These are phyloP conservation scores for Notospermus geniculatus DNA, from an alignment of 1,140 invertebrate species.

Conservation along the genomic window DNA sequence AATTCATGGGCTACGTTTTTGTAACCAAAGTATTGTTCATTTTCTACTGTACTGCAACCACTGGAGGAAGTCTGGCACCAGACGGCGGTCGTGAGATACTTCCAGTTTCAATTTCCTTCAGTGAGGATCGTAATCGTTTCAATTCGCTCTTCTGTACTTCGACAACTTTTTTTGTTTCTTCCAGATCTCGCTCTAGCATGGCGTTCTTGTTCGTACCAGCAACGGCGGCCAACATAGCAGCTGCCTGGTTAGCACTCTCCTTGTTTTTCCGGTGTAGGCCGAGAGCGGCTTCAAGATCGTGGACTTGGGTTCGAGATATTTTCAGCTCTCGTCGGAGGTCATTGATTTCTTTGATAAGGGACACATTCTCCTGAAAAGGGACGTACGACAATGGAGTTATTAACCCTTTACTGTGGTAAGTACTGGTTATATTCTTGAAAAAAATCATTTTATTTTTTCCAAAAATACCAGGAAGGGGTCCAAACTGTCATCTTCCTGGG, in stretches of 20 bases:
- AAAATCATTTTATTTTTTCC: too few species aligned
- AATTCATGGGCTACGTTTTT: too few species aligned
- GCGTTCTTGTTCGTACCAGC: slow-evolving; percentile 61
- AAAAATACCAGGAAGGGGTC: too few species aligned
- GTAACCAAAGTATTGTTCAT: too few species aligned
- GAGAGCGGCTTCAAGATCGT: slow-evolving; percentile 70
- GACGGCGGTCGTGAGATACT: slow-evolving; percentile 34
- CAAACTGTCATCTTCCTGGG: too few species aligned
- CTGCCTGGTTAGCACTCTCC: slow-evolving; percentile 61
- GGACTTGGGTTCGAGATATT: slow-evolving; percentile 62
- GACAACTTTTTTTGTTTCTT: slow-evolving; percentile 56
- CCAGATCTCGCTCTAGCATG: slow-evolving; percentile 64
- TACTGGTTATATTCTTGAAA: too few species aligned
- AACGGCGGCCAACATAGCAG: slow-evolving; percentile 61
- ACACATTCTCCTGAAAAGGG: slow-evolving; percentile 69
- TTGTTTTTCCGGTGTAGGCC: slow-evolving; percentile 60
- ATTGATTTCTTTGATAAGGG: slow-evolving; percentile 73
- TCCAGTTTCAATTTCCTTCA: slow-evolving; percentile 36
- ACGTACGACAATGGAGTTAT: slow-evolving; percentile 4
- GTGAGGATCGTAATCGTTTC: slow-evolving; percentile 39
- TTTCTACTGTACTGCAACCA: slow-evolving; percentile 14
- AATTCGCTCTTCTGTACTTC: slow-evolving; percentile 54
- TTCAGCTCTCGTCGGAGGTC: slow-evolving; percentile 68
- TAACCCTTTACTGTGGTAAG: neutral
- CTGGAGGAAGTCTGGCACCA: slow-evolving; percentile 32